Evolutionary conservation across 1,140 invertebrate species (phyloP), one percentile per base, ranked within the genome.

Genomic region (Cyclargus thomasi): DNA sequence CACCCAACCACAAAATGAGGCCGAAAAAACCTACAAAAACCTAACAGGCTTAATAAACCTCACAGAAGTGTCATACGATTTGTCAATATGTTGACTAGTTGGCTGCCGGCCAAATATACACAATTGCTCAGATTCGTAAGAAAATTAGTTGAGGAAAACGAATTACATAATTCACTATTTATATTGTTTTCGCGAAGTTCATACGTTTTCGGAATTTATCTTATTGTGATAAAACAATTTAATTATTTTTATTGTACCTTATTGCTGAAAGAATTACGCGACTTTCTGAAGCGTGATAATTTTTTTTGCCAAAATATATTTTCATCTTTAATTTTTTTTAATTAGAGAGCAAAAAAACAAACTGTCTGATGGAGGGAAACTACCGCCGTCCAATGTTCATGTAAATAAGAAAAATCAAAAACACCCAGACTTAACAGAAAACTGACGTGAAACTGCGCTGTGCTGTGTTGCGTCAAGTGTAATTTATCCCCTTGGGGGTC

Each of bases 161-260:
- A 47, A 47, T 47, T 47, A 47, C 39, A 47, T 47, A 47, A 47
- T 47, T 47, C 39, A 47, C 39, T 47, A 47, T 47, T 47, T 47
- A 47, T 47, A 47, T 47, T 47, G 39, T 47, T 47, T 47, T 47
- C 39, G 39, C 39, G 14, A 8, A 47, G 11, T 47, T 47, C 39
- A 47, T 47, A 47, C 39, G 39, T 47, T 47, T 16, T 16, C 1
- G 14, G 14, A 11, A 47, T 47, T 47, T 47, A 47, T 47, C 39
- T 47, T 47, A 47, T 47, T 47, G 39, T 16, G 39, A 47, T 47
- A 14, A 47, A 47, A 47, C 39, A 47, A 47, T 16, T 47, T 47
- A 14, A 47, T 47, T 47, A 11, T 2, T 11, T 47, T 1, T 47
- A 47, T 47, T 47, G 39, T 47, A n/a, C n/a, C n/a, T 47, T 47